Conservation (phyloP, 64 coral and sea anemone genomes). For the Trachythela sp. region DNA sequence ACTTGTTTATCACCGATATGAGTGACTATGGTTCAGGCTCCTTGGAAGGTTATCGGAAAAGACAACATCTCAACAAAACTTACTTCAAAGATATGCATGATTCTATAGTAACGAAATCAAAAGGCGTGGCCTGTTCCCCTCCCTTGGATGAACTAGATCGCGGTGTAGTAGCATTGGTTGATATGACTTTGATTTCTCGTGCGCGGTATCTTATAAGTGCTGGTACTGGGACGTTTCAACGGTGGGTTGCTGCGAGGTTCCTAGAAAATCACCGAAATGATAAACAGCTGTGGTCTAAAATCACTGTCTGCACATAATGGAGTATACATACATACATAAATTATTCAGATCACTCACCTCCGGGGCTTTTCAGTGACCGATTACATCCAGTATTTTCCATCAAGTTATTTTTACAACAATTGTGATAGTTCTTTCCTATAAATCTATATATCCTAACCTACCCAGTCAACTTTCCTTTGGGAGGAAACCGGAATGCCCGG, state of each 20-base stretch:
- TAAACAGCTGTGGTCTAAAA: background rate
- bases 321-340: no score
- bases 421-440: no score
- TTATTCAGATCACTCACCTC: no score
- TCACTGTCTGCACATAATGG: background rate
- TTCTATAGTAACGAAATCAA: background rate
- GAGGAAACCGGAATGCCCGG: no score
- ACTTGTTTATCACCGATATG: background rate
- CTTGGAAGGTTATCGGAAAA: background rate
- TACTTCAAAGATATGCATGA: background rate
- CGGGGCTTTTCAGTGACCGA: no score
- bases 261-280: background rate
- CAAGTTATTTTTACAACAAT: no score
- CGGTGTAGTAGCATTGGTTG: background rate
- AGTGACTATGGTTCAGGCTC: background rate
- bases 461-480: no score
- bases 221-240: background rate
- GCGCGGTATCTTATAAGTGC: background rate
- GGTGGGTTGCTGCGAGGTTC: background rate
- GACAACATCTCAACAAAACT: background rate
- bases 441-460: no score
- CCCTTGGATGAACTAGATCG: background rate
- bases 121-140: background rate
- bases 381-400: no score
- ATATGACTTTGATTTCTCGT: background rate